Evolutionary conservation across 2,797 vertebrate species (phyloP).

Genomic region (Catostomus latipinnis): DNA sequence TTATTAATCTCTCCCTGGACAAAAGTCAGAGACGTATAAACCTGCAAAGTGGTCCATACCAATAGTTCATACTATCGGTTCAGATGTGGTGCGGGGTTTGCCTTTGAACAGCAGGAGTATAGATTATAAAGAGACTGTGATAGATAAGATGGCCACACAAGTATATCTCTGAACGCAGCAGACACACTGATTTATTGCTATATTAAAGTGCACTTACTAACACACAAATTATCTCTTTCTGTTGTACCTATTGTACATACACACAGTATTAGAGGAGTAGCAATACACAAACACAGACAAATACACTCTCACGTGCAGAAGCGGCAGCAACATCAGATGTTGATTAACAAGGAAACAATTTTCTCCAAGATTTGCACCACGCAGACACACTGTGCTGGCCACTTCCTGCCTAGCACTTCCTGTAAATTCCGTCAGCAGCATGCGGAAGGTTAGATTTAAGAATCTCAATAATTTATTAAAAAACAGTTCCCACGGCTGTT

Average conservation of each 20-base stretch:
- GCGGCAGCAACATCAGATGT: background rate
- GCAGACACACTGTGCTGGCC: conserved; percentile 50
- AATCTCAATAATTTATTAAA: background rate
- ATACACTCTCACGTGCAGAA: background rate
- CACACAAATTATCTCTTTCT: conserved; percentile 3
- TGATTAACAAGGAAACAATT: conserved; percentile 27
- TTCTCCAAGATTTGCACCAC: conserved; percentile 48
- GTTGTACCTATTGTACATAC: background rate
- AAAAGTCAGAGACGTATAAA: background rate
- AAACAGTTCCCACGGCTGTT: background rate
- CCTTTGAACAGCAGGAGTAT: conserved; percentile 4
- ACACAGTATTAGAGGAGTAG: background rate
- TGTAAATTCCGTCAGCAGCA: conserved; percentile 43
- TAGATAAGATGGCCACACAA: conserved; percentile 30
- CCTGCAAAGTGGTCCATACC: conserved; percentile 16
- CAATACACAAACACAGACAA: background rate
- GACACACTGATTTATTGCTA: conserved; percentile 42
- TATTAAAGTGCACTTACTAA: conserved; percentile 8
- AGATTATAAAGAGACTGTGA: conserved; percentile 15
- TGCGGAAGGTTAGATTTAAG: conserved; percentile 30
- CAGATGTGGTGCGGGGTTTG: background rate
- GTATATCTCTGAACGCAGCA: conserved; percentile 17
- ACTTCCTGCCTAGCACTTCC: conserved; percentile 62
- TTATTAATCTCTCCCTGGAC: background rate
- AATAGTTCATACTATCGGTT: conserved; percentile 14